These are phyloP conservation scores for Eupithecia pulchellata DNA, from an alignment of 2,888 invertebrate species.

Conservation along the genomic window DNA sequence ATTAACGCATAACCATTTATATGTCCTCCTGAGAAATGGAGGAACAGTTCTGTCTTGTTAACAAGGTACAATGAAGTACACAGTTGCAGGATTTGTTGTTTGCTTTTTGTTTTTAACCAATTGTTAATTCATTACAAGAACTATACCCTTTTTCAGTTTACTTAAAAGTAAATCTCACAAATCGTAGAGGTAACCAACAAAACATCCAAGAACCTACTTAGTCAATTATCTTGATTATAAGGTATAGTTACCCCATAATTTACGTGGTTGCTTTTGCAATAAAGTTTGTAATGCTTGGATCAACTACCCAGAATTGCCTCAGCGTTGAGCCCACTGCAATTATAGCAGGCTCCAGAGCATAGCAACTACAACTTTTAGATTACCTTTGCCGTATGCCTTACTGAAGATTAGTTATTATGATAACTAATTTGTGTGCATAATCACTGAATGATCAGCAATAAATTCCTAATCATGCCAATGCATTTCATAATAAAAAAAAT, in stretches of 20 bases:
- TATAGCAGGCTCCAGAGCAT: slow-evolving; percentile 8
- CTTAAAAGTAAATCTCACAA: background rate
- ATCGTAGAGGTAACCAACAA: background rate
- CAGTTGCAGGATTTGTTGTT: too few species aligned
- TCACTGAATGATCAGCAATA: background rate
- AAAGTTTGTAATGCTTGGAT: slow-evolving; percentile 7
- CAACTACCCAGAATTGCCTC: slow-evolving; percentile 12
- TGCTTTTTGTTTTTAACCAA: too few species aligned
- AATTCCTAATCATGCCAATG: background rate
- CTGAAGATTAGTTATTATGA: background rate
- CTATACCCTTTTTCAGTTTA: background rate
- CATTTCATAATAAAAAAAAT: background rate
- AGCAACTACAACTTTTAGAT: background rate
- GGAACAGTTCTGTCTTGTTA: too few species aligned
- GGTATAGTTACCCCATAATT: slow-evolving; percentile 6
- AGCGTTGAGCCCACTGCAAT: slow-evolving; percentile 5
- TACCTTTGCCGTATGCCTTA: background rate
- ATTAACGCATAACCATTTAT: too few species aligned
- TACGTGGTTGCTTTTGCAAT: background rate
- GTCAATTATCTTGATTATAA: background rate
- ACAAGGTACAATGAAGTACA: too few species aligned
- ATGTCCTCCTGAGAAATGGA: too few species aligned
- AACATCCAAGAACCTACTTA: background rate
- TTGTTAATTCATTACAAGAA: background rate
- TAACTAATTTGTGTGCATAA: background rate